Base-by-base conservation (phyloP, 2,888 invertebrate genomes). In the Silvanus unidentatus region DNA sequence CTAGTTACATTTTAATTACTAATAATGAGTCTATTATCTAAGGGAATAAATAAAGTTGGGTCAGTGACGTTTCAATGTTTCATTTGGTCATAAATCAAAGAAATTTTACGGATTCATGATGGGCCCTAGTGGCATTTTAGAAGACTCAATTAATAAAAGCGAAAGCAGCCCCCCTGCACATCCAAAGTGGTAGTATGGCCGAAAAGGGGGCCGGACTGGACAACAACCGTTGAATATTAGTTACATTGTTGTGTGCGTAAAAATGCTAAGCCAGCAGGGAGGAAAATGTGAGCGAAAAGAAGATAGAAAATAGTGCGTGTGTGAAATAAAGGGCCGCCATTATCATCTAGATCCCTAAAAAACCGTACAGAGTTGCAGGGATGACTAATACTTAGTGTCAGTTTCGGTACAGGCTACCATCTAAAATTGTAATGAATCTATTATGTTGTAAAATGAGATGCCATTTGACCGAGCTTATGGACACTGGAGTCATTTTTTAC, bases 401-500 rank as follows among this genome's bases (percentile, higher is more conserved):
- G 58, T 55, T 55, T 55, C 61, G 60, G 59, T 60, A 65, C 58
- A 58, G 58, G 50, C 59, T 50, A 57, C 62, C 65, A 68, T 68
- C 64, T 58, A 59, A 58, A 60, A 66, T 57, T 55, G 58, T 69
- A 69, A 69, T 69, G 69, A 69, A 65, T 69, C 69, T 66, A 69
- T 69, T 69, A 68, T 66, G 61, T 64, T 58, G 34, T 46, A 47
- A 52, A 60, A 62, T 58, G 62, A 57, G 57, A 45, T 55, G 50
- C 58, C 54, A 47, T 55, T 44, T 44, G 16, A 37, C 3, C 3
- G 14, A 12, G 16, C 16, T 37, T 32, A 32, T 32, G 32, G n/a
- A 32, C 13, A 32, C n/a, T 32, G 4, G 3, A 32, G 32, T 32
- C 4, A 32, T 37, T 16, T 37, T 37, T 37, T 15, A n/a, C n/a